Base-by-base conservation (phyloP, 2,113 vertebrate genomes). In the Picathartes gymnocephalus region DNA sequence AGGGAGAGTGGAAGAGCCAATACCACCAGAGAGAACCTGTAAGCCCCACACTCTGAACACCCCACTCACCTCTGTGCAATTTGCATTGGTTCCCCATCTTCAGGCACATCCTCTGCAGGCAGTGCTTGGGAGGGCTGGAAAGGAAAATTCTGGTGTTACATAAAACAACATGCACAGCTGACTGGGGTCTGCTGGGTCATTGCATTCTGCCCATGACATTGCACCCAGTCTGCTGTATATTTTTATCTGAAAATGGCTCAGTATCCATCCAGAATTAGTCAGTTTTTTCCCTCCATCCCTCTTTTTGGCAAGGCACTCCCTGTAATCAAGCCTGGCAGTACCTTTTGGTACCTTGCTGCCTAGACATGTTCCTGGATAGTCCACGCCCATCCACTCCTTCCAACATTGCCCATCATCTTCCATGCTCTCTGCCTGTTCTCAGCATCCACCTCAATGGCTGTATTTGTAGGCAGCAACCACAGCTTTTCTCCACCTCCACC, bases 41-140 rank as follows among this genome's bases (percentile, higher is more conserved):
- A 48, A 51, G 21, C 11, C 39, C 44, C 48, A 61, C 1, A 3
- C 35, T 82, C 51, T 68, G 47, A 31, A 40, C 25, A 28, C 18
- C 15, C 16, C 72, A 56, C 96, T 97, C 88, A 98, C 98, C 97
- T 98, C 89, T 97, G 96, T 71, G 97, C 93, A 50, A 74, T 91
- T 69, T 97, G 96, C 88, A 97, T 95, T 88, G 97, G 95, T 25
- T 97, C 97, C 68, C 88, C 96, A 15, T 97, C 97, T 95, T 97
- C 97, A 92, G 7, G 91, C 24, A 42, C 90, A 82, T 96, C 94
- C 93, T 97, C 97, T 92, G 97, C 81, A 92, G 97, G 93, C 10
- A 96, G 73, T 27, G 93, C 76, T 86, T 98, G 97, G 76, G 96
- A 96, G 80, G 91, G 95, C 97, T 97, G 94, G 65, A 96, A 97